These are phyloP conservation scores for Lonchura striata DNA, from an alignment of 2,113 vertebrate genomes.

Conservation along the genomic window DNA sequence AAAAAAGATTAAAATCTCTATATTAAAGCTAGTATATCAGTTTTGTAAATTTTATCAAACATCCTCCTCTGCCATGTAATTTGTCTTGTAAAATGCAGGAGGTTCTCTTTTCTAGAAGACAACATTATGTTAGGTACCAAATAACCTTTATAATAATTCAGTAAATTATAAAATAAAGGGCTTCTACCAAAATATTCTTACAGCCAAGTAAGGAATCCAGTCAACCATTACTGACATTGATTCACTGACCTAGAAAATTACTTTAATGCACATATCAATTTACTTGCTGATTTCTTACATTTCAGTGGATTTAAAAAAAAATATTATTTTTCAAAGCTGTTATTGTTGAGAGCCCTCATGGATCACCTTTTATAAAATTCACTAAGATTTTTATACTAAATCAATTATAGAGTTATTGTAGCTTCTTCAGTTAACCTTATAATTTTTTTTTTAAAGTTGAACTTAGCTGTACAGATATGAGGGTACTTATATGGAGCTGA, in stretches of 20 bases:
- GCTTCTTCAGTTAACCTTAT: neutral
- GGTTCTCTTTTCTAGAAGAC: constrained; percentile 3
- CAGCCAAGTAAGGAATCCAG: constrained; percentile 35
- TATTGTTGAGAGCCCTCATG: neutral
- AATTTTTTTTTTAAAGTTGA: neutral
- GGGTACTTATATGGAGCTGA: neutral
- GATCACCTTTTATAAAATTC: neutral
- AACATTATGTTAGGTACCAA: constrained; percentile 54
- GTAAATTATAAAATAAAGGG: constrained; percentile 60
- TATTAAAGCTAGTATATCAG: neutral
- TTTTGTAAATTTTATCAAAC: neutral
- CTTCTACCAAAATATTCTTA: constrained; percentile 61
- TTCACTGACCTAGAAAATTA: constrained; percentile 76
- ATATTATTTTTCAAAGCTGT: neutral
- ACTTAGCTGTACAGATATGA: neutral
- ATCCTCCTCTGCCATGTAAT: neutral
- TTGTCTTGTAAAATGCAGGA: neutral
- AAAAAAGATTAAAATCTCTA: neutral
- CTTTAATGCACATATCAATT: constrained; percentile 76
- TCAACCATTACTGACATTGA: constrained; percentile 57
- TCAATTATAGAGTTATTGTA: neutral
- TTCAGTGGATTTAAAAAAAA: constrained; percentile 28
- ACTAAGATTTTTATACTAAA: neutral
- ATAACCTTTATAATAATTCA: constrained; percentile 67
- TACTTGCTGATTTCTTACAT: constrained; percentile 65